phyloP scores from a whole-genome alignment of 2,797 vertebrate species.

The Hippoglossus hippoglossus region DNA sequence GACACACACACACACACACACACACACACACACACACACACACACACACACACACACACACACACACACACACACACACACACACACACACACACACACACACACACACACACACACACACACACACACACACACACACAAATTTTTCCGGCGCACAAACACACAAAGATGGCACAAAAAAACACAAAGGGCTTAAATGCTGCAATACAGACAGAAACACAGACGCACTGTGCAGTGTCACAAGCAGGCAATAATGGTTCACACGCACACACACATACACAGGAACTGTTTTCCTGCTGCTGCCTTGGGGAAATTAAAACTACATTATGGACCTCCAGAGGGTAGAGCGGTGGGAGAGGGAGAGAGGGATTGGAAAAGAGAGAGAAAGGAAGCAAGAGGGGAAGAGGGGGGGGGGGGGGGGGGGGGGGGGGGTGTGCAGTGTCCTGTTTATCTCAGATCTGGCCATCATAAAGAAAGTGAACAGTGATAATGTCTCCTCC shows the following conservation, averaged over 20 bases:
- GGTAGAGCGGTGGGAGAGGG: slow-evolving; percentile 75
- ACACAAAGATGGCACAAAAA: slow-evolving; percentile 4
- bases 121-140: slow-evolving; percentile 7
- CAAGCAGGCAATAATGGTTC: slow-evolving; percentile 73
- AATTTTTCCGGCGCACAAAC: slow-evolving; percentile 33
- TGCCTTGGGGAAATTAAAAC: slow-evolving; percentile 89
- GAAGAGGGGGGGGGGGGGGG: slow-evolving; percentile 17
- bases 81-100: slow-evolving; percentile 3
- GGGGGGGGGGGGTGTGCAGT: slow-evolving; percentile 50
- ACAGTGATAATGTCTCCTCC: slow-evolving; percentile 30
- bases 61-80: slow-evolving; percentile 24
- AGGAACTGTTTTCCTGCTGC: slow-evolving; percentile 86
- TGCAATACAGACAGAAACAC: slow-evolving; percentile 67
- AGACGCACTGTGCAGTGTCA: slow-evolving; percentile 63
- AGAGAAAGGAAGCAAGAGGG: slow-evolving; percentile 10
- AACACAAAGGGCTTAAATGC: slow-evolving; percentile 57
- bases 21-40: slow-evolving; percentile 7
- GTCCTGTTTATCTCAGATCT: slow-evolving; percentile 78
- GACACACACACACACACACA: slow-evolving; percentile 24
- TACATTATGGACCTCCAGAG: slow-evolving; percentile 88
- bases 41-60: not conserved
- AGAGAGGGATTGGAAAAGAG: slow-evolving; percentile 71
- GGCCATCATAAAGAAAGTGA: slow-evolving; percentile 60
- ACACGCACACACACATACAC: slow-evolving; percentile 63
- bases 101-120: not conserved